Evolutionary conservation across 2,113 vertebrate species (phyloP).

Genomic region (Myrmecobius fasciatus): DNA sequence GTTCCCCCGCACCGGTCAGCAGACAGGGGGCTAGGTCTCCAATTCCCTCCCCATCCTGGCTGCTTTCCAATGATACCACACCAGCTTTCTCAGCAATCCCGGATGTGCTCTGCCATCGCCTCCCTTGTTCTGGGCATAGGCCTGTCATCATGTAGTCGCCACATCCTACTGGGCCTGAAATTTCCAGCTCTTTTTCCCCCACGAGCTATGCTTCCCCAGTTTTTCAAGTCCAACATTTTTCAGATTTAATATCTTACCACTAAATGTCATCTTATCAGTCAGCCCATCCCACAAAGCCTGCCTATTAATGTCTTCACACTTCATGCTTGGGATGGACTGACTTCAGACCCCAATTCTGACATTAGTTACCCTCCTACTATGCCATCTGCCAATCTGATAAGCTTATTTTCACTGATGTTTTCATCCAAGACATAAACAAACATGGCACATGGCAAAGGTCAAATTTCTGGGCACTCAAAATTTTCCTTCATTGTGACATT

Average conservation of each 20-base stretch:
- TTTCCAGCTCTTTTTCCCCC: not conserved
- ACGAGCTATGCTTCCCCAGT: not conserved
- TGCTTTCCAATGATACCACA: not conserved
- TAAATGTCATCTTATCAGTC: not conserved
- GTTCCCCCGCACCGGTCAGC: not conserved
- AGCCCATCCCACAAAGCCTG: not conserved
- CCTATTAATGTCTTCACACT: not conserved
- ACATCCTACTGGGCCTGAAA: not conserved
- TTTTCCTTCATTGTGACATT: not conserved
- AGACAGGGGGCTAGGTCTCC: not conserved
- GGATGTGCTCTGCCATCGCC: not conserved
- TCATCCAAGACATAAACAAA: not conserved
- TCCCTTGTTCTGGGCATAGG: not conserved
- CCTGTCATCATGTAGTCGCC: not conserved
- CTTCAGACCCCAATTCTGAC: not conserved
- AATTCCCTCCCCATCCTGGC: not conserved
- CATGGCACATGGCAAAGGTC: not conserved
- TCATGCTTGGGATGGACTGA: not conserved
- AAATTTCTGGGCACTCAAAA: not conserved
- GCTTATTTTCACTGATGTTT: not conserved
- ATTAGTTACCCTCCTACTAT: no score
- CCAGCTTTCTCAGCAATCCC: not conserved
- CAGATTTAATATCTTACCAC: not conserved
- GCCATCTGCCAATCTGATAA: not conserved
- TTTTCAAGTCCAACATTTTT: not conserved